Base-by-base conservation (phyloP, 2,797 vertebrate species). In the Macropus fuliginosus region DNA sequence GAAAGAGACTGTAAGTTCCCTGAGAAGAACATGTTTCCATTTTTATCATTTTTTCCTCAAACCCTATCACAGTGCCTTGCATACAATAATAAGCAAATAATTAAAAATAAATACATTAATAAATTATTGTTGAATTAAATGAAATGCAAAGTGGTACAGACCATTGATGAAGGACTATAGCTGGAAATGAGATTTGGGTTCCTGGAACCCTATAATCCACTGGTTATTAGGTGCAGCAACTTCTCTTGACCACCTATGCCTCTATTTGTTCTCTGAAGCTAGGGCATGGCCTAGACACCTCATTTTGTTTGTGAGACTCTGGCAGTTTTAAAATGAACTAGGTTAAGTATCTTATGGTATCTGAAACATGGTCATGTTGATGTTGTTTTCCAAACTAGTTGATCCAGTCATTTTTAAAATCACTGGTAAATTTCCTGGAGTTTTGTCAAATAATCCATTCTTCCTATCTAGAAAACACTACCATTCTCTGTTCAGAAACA, bases 221-320 rank as follows among this genome's bases (percentile, higher is more conserved):
- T 24, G 40, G 21, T 9, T 46, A 81, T 46, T 46, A 24, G 21
- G n/a, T 24, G 1, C 8, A 46, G 24, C 74, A 46, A 9, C 18
- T 10, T 81, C 21, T 5, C 40, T 81, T 81, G 18, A 9, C 16
- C 46, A 21, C 18, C 74, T 24, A 46, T 46, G 74, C 21, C 2
- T 21, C 40, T 81, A 91, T 52, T 40, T 57, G 66, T 96, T 97
- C 92, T 94, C 12, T 46, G n/a, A 57, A 96, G 34, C 91, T 74
- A 5, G 55, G 56, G n/a, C 91, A 95, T 57, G 52, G 3, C 13
- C 5, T 31, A 54, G 93, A 57, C n/a, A 66, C 52, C 87, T 96
- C 74, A 9, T 91, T 97, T 90, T 81, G 29, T 94, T 95, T 96
- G 56, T 62, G 66, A 93, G 96, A 97, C 56, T 95, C 56, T 89